Conservation (phyloP, 2,797 vertebrate genomes). For the Schizothorax lantsangensis region DNA sequence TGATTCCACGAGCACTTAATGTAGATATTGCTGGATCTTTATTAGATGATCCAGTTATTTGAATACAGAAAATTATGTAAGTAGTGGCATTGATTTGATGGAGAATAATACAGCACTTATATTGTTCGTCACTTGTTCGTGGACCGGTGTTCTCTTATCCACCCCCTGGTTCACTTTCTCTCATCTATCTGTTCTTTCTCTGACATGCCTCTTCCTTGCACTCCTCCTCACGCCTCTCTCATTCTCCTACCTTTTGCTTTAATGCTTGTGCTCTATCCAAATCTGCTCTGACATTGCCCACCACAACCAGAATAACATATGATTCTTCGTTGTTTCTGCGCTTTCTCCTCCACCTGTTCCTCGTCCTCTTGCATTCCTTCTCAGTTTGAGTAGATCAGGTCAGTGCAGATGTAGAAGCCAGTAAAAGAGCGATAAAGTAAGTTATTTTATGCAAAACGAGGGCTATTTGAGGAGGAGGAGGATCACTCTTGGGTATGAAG, state of each 20-base stretch:
- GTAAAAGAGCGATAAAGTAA: constrained; percentile 60
- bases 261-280: constrained; percentile 46
- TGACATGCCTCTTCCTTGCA: constrained; percentile 44
- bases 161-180: constrained; percentile 40
- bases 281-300: constrained; percentile 45
- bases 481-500: constrained; percentile 54
- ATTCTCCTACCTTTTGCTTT: constrained; percentile 53
- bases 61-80: constrained; percentile 47
- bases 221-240: constrained; percentile 60
- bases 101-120: constrained; percentile 29
- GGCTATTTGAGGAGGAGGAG: constrained; percentile 53
- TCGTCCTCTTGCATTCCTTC: constrained; percentile 24
- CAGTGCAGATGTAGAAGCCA: constrained; percentile 57
- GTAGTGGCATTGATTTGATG: constrained; percentile 24
- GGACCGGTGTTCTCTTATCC: constrained; percentile 26
- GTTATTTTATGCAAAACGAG: constrained; percentile 63
- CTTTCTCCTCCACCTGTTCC: constrained; percentile 42
- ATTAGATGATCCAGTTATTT: constrained; percentile 34
- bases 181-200: constrained; percentile 47
- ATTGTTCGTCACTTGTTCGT: constrained; percentile 20
- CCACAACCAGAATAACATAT: constrained; percentile 53
- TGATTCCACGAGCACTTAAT: constrained; percentile 27
- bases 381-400: constrained; percentile 61
- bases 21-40: constrained; percentile 30
- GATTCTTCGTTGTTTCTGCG: constrained; percentile 51